phyloP scores from a whole-genome alignment of 2,888 invertebrate genomes.

The Synanthedon andrenaeformis region DNA sequence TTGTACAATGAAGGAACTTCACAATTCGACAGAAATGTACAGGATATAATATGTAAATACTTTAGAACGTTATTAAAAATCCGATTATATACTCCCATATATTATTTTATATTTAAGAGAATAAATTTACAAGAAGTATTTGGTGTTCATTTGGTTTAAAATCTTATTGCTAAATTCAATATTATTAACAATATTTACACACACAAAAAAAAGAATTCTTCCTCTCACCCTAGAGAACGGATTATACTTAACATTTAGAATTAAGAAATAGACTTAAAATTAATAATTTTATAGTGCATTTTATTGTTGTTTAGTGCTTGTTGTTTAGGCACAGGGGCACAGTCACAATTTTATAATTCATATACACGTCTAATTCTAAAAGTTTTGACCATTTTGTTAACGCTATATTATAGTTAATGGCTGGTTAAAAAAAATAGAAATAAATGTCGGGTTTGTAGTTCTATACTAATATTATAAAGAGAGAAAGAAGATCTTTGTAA shows the following conservation, averaged over 20 bases:
- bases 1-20: conserved; percentile 4
- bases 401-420: not conserved
- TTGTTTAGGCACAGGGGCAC: conserved; percentile 61
- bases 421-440: no score
- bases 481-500: no score
- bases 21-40: conserved; percentile 17
- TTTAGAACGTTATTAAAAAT: conserved; percentile 5
- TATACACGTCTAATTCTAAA: conserved; percentile 12
- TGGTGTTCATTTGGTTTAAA: conserved; percentile 52
- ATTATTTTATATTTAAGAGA: conserved; percentile 37
- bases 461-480: no score
- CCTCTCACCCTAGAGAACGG: no score
- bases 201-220: conserved; percentile 8
- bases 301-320: conserved; percentile 53
- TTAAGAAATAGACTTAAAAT: conserved; percentile 1
- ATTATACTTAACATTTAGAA: no score
- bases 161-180: conserved; percentile 18
- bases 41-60: conserved; percentile 7
- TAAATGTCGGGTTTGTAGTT: no score
- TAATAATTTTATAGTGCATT: conserved; percentile 18
- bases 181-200: conserved; percentile 33
- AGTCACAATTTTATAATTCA: conserved; percentile 34
- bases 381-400: conserved; percentile 14
- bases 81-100: not conserved
- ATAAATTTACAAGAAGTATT: conserved; percentile 44